Conservation (phyloP, 1,140 invertebrate genomes). For the Eupeodes corollae region DNA sequence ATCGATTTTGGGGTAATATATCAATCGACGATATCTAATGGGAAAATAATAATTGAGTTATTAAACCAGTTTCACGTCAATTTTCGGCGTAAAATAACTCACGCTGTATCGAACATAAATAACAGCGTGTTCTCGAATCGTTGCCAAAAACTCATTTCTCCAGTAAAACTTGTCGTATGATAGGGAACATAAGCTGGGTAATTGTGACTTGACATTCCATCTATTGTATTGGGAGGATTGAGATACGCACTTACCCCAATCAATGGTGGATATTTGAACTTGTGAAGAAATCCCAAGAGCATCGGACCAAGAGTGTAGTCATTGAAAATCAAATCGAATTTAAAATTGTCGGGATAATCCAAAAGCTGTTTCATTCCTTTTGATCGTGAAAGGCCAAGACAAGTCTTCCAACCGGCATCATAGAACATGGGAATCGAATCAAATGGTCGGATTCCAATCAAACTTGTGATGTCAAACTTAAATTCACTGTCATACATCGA, state of each 20-base stretch:
- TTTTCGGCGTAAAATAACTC: too few relatives aligned
- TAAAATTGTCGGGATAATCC: neutral
- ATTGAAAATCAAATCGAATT: conserved; percentile 21
- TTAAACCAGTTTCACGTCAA: too few relatives aligned
- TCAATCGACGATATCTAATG: neutral
- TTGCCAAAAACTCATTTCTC: conserved; percentile 20
- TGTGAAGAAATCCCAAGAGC: conserved; percentile 10
- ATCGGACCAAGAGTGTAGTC: conserved; percentile 15
- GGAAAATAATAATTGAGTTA: too few relatives aligned
- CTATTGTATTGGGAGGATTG: conserved; percentile 10
- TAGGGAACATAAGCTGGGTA: conserved; percentile 15
- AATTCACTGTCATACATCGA: too few relatives aligned
- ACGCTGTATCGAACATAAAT: conserved; percentile 12
- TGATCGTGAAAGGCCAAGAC: conserved; percentile 5
- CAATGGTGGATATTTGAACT: conserved; percentile 7
- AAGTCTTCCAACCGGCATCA: conserved; percentile 14
- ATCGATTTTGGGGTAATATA: neutral
- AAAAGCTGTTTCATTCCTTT: neutral
- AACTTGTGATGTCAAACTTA: conserved; percentile 3
- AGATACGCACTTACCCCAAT: conserved; percentile 21
- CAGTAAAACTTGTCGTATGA: conserved; percentile 8
- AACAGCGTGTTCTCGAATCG: conserved; percentile 20
- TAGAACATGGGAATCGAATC: conserved; percentile 19
- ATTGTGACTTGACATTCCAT: conserved; percentile 14
- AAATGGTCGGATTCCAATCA: conserved; percentile 4